phyloP scores from a whole-genome alignment of 1,140 invertebrate genomes.

The Brachionus angularis region DNA sequence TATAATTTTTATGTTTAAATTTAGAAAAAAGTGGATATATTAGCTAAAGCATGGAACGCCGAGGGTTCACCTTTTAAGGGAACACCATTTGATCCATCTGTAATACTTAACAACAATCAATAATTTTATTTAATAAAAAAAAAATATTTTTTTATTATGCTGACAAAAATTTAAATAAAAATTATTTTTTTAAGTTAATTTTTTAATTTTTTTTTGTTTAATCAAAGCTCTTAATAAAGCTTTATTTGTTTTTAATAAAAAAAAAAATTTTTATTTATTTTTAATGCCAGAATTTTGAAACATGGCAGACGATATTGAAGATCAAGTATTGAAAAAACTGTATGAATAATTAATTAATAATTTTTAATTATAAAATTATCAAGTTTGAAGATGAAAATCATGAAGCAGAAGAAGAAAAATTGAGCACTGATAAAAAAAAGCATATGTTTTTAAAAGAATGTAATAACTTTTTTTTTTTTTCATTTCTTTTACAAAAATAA shows the following conservation, averaged over 20 bases:
- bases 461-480: neutral
- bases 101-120: slow-evolving; percentile 45
- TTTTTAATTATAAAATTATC: no score
- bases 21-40: slow-evolving; percentile 65
- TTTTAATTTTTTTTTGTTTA: neutral
- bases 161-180: neutral
- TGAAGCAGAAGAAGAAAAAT: slow-evolving; percentile 14
- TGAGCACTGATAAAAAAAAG: slow-evolving; percentile 27
- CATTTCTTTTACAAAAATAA: neutral
- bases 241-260: neutral
- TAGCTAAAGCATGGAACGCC: slow-evolving; percentile 74
- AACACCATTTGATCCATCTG: slow-evolving; percentile 70
- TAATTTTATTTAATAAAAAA: neutral
- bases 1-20: slow-evolving; percentile 45
- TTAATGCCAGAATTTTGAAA: neutral
- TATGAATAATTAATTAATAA: neutral
- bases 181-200: neutral
- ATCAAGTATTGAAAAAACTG: slow-evolving; percentile 10
- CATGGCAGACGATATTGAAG: slow-evolving; percentile 42
- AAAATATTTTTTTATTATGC: no score
- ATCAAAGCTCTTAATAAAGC: slow-evolving; percentile 10
- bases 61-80: slow-evolving; percentile 79
- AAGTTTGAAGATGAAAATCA: slow-evolving; percentile 42
- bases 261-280: neutral
- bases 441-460: slow-evolving; percentile 28